Conservation (phyloP, 2,888 invertebrate genomes). For the Lasioglossum leucozonium region DNA sequence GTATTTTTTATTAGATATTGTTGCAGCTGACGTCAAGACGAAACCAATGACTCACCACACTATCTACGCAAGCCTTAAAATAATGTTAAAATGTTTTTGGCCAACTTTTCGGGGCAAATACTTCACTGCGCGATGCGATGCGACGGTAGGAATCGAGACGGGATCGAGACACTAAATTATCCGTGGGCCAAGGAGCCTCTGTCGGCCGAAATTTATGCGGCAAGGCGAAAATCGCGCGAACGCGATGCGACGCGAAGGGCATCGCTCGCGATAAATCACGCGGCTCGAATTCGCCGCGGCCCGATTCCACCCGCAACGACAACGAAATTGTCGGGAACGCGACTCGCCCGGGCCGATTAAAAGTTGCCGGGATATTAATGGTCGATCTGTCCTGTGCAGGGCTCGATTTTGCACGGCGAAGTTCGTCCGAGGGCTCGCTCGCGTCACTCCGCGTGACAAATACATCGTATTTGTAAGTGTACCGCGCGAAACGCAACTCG, state of each 20-base stretch:
- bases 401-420: not conserved
- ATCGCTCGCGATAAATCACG: constrained; percentile 71
- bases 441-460: not conserved
- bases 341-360: constrained; percentile 5
- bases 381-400: not conserved
- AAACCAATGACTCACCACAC: no score
- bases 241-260: constrained; percentile 52
- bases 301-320: constrained; percentile 24
- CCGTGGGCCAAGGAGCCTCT: constrained; percentile 47
- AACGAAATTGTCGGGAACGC: constrained; percentile 36
- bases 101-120: no score
- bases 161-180: constrained; percentile 69
- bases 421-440: not conserved
- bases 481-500: not conserved
- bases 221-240: constrained; percentile 53
- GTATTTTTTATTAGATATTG: no score
- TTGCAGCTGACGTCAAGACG: no score
- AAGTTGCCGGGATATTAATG: not conserved
- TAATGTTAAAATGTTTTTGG: no score
- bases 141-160: constrained; percentile 45
- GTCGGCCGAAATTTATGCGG: constrained; percentile 68
- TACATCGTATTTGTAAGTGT: constrained; percentile 9
- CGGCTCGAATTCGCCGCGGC: constrained; percentile 30
- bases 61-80: no score
- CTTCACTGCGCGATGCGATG: no score